Evolutionary conservation across 2,113 vertebrate species (phyloP), one percentile per base, ranked within the genome.

Genomic region (Thomomys bottae): DNA sequence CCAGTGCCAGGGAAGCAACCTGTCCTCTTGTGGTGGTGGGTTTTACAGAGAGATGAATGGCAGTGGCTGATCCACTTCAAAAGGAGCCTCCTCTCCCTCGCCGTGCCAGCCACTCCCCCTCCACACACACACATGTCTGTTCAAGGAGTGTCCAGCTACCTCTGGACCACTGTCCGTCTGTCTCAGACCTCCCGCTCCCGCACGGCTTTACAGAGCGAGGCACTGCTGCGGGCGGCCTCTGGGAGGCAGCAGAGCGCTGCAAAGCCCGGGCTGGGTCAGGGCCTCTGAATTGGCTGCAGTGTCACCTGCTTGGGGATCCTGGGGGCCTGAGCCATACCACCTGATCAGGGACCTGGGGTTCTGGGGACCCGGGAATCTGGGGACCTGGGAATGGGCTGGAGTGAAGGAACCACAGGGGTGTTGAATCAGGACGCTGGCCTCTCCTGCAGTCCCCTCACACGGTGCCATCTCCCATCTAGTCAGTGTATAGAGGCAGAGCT

Each of bases 221-320:
- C 63, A 30, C 38, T 49, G 15, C 42, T 21, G 23, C 5, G 34
- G 3, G 30, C n/a, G 59, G 42, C 94, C 96, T 67, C 86, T 18
- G 81, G 95, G 81, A 79, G 96, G 93, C 92, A 90, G 94, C 76
- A 87, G 59, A 86, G 76, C 68, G n/a, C 23, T 24, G 72, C 17
- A 87, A 96, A 93, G 12, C 3, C 40, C 4, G 0, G 14, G 26
- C 8, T 1, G 21, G 18, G n/a, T n/a, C n/a, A n/a, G n/a, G n/a
- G n/a, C n/a, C n/a, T n/a, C n/a, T n/a, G n/a, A n/a, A n/a, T n/a
- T n/a, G n/a, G n/a, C n/a, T n/a, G n/a, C n/a, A n/a, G n/a, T n/a
- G n/a, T n/a, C n/a, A n/a, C n/a, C n/a, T n/a, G n/a, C n/a, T n/a
- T n/a, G n/a, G n/a, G n/a, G n/a, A n/a, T n/a, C 7, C 24, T 6